Conservation (phyloP, 2,888 invertebrate species). For the Mesorhabditis belari region DNA sequence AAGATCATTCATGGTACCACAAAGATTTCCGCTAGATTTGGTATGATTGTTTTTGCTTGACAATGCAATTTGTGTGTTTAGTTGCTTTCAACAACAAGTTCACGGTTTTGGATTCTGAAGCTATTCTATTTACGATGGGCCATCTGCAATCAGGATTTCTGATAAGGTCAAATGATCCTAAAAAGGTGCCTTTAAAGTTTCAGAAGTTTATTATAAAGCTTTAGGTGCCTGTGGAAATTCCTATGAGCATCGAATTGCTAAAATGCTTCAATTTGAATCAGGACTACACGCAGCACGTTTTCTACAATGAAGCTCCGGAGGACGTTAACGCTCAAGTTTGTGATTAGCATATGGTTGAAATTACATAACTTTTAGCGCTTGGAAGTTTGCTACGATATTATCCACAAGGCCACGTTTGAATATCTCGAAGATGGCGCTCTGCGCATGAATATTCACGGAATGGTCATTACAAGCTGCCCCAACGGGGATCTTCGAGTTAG, state of each 20-base stretch:
- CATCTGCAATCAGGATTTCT: slow-evolving; percentile 35
- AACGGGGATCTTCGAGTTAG: slow-evolving; percentile 54
- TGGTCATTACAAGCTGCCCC: slow-evolving; percentile 43
- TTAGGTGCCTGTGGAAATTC: slow-evolving; percentile 11
- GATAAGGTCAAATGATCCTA: slow-evolving; percentile 19
- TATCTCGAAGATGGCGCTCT: slow-evolving; percentile 15
- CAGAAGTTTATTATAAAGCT: too few relatives aligned
- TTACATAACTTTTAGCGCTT: slow-evolving; percentile 21
- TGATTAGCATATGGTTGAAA: neutral
- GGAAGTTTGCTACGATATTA: slow-evolving; percentile 49
- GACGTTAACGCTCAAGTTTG: too few relatives aligned
- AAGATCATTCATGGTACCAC: slow-evolving; percentile 55
- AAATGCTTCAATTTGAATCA: slow-evolving; percentile 15
- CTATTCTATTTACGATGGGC: slow-evolving; percentile 47
- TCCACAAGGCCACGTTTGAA: slow-evolving; percentile 52
- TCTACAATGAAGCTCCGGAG: slow-evolving; percentile 37
- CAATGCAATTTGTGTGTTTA: neutral
- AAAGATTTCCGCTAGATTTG: slow-evolving; percentile 52
- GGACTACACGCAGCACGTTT: slow-evolving; percentile 51
- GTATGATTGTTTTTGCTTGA: slow-evolving; percentile 20
- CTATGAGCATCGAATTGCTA: neutral
- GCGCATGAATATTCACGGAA: neutral
- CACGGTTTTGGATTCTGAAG: slow-evolving; percentile 44
- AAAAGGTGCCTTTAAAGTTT: too few relatives aligned
- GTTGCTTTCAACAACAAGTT: slow-evolving; percentile 23